A percentile compares a stretch with the other conserved stretches of the same genome.
Evolutionary conservation across 2,113 vertebrate species (phyloP).

Genomic region (Agelaius tricolor): DNA sequence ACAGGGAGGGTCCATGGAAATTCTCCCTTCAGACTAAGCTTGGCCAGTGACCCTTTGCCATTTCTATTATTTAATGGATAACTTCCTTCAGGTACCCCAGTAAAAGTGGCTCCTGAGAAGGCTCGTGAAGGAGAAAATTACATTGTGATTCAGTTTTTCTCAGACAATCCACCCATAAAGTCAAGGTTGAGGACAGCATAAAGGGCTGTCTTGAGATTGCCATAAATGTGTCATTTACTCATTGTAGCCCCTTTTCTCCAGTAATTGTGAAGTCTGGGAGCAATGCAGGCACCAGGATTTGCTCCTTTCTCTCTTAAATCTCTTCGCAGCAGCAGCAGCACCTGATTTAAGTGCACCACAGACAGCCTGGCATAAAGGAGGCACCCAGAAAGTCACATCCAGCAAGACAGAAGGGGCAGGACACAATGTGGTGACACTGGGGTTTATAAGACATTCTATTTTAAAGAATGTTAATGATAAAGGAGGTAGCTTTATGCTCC

Average conservation of each 20-base stretch:
- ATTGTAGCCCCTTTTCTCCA: neutral
- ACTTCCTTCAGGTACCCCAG: neutral
- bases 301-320: neutral
- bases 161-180: neutral
- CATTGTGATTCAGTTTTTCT: neutral
- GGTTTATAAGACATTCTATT: neutral
- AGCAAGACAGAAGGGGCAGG: neutral
- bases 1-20: neutral
- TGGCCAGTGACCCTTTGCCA: neutral
- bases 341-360: neutral
- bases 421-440: neutral
- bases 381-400: neutral
- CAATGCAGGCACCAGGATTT: neutral
- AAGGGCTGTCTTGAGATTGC: neutral
- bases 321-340: neutral
- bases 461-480: neutral
- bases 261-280: neutral
- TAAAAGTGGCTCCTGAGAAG: neutral
- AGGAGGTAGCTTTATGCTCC: neutral
- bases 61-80: neutral
- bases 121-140: neutral
- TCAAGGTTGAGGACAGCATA: neutral
- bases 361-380: neutral
- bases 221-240: neutral
- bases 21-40: neutral